Conservation (phyloP, 2,797 vertebrate genomes). For the Protosalanx chinensis region DNA sequence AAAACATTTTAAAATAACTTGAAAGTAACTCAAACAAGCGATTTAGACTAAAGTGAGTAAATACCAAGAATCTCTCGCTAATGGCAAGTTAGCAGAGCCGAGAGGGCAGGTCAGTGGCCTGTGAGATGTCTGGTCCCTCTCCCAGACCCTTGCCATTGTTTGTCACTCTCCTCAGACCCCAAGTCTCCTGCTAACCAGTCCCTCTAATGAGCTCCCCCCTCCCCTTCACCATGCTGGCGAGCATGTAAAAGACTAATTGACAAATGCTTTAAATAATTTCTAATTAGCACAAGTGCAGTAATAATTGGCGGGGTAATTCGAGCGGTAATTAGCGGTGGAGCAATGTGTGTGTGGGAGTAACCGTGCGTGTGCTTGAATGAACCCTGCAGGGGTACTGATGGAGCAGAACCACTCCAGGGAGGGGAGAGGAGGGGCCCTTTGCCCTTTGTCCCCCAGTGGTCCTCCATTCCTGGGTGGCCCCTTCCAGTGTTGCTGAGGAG, state of each 20-base stretch:
- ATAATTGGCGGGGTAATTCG: constrained; percentile 79
- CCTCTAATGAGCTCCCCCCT: constrained; percentile 67
- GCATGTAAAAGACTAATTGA: constrained; percentile 84
- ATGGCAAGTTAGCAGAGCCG: too few relatives aligned
- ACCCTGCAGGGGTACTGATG: constrained; percentile 77
- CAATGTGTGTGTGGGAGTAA: constrained; percentile 33
- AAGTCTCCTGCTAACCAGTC: constrained; percentile 43
- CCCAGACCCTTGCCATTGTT: constrained; percentile 29
- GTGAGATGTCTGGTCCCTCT: not conserved
- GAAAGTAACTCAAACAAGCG: too few relatives aligned
- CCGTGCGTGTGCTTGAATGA: constrained; percentile 71
- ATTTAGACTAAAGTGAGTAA: too few relatives aligned
- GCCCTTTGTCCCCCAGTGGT: constrained; percentile 73
- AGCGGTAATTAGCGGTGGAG: constrained; percentile 81
- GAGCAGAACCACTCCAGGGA: constrained; percentile 62
- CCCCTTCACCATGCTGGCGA: constrained; percentile 41
- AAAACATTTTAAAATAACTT: too few relatives aligned
- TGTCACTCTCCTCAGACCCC: constrained; percentile 33
- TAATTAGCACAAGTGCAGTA: constrained; percentile 86
- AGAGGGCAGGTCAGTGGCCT: too few relatives aligned
- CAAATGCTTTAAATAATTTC: constrained; percentile 83
- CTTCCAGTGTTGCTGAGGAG: too few relatives aligned
- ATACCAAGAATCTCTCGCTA: too few relatives aligned
- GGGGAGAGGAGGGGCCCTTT: not conserved
- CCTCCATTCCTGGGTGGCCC: too few relatives aligned